A percentile compares a stretch with the other conserved stretches of the same genome.
phyloP scores from a whole-genome alignment of 2,888 invertebrate genomes.

The Stenotaenia linearis region DNA sequence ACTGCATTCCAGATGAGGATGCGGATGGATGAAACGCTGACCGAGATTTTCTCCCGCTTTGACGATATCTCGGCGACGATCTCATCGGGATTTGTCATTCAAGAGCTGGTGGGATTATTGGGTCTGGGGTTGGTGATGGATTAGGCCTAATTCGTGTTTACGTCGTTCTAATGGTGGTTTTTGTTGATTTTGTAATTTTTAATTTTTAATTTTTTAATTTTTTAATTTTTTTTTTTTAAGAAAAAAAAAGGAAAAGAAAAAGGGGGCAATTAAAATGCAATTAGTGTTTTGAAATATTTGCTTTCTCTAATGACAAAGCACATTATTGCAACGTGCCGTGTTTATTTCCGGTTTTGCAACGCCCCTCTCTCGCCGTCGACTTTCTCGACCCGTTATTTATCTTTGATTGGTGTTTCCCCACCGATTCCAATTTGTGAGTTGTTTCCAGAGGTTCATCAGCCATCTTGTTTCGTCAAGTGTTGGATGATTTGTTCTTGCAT shows the following conservation, averaged over 20 bases:
- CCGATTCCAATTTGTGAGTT: neutral
- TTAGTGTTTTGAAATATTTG: no score
- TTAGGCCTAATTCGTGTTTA: no score
- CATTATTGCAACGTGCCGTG: neutral
- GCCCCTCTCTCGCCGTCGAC: neutral
- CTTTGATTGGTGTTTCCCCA: neutral
- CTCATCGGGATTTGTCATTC: neutral
- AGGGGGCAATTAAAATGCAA: no score
- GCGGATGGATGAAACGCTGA: neutral
- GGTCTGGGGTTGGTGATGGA: neutral
- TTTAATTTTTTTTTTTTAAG: no score
- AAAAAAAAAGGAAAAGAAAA: no score
- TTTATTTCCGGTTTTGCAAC: neutral
- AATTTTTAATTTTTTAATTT: no score
- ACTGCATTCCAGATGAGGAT: slow-evolving; percentile 9
- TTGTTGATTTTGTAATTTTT: no score
- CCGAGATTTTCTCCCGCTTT: neutral
- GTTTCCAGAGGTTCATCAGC: neutral
- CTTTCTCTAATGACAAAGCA: no score
- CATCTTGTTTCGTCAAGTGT: neutral
- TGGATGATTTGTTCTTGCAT: neutral
- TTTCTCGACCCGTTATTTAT: neutral
- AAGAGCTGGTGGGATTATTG: neutral
- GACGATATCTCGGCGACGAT: neutral
- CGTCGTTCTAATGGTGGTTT: no score